Base-by-base conservation (phyloP, 2,113 vertebrate genomes). In the Phrynosoma platyrhinos region DNA sequence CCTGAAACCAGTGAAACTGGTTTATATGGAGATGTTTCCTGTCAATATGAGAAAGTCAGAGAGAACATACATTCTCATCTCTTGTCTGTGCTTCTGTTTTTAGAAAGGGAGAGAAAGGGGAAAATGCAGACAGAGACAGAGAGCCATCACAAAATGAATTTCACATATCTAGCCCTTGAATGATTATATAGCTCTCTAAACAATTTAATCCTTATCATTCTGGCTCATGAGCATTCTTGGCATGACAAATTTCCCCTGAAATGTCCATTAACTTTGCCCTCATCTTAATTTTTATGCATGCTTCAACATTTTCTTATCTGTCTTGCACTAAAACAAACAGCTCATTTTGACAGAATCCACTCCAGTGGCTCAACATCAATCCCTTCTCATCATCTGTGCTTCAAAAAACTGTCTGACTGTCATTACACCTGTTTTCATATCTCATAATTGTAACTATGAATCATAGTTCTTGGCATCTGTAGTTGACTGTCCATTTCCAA, bases 121-220 rank as follows among this genome's bases (percentile, higher is more conserved):
- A 20, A 75, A 6, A 42, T 32, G 9, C 36, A 77, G 8, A 47
- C 5, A 42, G 74, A 40, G 21, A 42, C 75, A 71, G 27, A 30
- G 13, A 62, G 18, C 14, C n/a, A 72, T 72, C 36, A 47, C 23
- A 92, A 86, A 72, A 94, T 82, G 42, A 23, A 91, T 89, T 91
- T 93, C 82, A 52, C 68, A 74, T 86, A 83, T 69, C 83, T 92
- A 32, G 55, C 36, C 27, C 52, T 36, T 93, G 81, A 91, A 88
- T 92, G 32, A 89, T 88, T 87, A 85, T 58, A 75, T 36, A 52
- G 76, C 9, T 91, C 93, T 93, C 74, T 91, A 84, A 87, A 74
- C 68, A 84, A 84, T 90, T 92, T 88, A 64, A 30, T 93, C 25
- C 14, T 91, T 64, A 23, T 68, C 21, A 42, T 27, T 20, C 23